Percentiles rank a stretch among this genome's conserved stretches.
These are phyloP conservation scores for Limonius californicus DNA, from an alignment of 1,140 invertebrate genomes.

Conservation along the genomic window DNA sequence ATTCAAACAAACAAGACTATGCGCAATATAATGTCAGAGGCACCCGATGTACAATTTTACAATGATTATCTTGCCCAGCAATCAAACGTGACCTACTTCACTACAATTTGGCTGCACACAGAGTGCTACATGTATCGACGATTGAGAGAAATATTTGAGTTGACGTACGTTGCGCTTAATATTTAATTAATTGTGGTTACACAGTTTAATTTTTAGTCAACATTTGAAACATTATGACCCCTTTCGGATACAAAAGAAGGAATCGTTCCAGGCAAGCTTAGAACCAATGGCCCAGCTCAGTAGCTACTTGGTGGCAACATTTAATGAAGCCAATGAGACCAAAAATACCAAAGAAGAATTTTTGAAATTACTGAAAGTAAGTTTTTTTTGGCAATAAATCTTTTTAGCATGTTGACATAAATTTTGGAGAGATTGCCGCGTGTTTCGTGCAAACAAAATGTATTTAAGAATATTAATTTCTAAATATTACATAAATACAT, in stretches of 20 bases:
- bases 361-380: background rate
- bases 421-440: too few relatives aligned
- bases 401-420: too few relatives aligned
- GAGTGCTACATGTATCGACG: constrained; percentile 93
- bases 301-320: constrained; percentile 36
- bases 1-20: constrained; percentile 87
- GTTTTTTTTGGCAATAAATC: too few relatives aligned
- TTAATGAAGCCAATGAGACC: background rate
- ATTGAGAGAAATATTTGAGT: constrained; percentile 71
- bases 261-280: constrained; percentile 55
- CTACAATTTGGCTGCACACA: constrained; percentile 77
- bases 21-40: constrained; percentile 42
- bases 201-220: constrained; percentile 50
- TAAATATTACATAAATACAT: too few relatives aligned
- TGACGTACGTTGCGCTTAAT: constrained; percentile 56
- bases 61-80: constrained; percentile 58
- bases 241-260: constrained; percentile 70
- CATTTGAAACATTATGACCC: constrained; percentile 68
- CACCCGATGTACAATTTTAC: constrained; percentile 57
- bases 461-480: too few relatives aligned
- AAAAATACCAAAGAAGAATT: background rate
- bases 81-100: constrained; percentile 69
- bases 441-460: too few relatives aligned
- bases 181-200: too few relatives aligned
- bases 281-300: constrained; percentile 56